These are phyloP conservation scores for Pandemis cinnamomeana DNA, from an alignment of 2,888 invertebrate species.

Conservation along the genomic window DNA sequence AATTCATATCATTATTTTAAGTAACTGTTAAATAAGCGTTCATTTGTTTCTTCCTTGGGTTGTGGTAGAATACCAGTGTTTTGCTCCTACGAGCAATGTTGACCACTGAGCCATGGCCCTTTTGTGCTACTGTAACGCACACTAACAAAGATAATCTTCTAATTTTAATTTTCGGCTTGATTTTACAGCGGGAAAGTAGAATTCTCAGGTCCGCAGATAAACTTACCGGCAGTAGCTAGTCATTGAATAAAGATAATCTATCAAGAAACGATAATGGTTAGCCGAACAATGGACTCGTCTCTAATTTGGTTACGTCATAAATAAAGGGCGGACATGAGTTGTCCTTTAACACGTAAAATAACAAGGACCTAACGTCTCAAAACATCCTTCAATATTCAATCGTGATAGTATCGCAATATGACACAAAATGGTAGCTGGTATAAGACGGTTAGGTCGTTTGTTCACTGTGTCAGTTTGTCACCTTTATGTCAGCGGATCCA, in stretches of 20 bases:
- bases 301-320: constrained; percentile 17
- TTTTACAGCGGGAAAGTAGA: too few relatives aligned
- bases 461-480: neutral
- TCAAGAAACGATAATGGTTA: neutral
- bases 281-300: constrained; percentile 8
- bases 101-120: too few relatives aligned
- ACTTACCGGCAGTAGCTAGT: neutral
- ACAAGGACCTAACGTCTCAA: neutral
- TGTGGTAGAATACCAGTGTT: too few relatives aligned
- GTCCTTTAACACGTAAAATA: neutral
- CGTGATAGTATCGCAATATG: neutral
- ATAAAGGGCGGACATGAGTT: constrained; percentile 17
- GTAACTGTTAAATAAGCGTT: too few relatives aligned
- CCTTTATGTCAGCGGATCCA: neutral
- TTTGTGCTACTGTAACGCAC: too few relatives aligned
- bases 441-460: neutral
- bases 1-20: too few relatives aligned
- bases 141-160: too few relatives aligned
- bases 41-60: too few relatives aligned
- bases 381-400: neutral
- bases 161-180: too few relatives aligned
- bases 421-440: neutral
- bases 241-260: neutral
- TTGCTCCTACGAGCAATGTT: too few relatives aligned
- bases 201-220: too few relatives aligned